Percentiles rank a stretch among this genome's conserved stretches.
These are phyloP conservation scores for Teleogryllus oceanicus DNA, from an alignment of 2,888 invertebrate genomes.

Conservation along the genomic window DNA sequence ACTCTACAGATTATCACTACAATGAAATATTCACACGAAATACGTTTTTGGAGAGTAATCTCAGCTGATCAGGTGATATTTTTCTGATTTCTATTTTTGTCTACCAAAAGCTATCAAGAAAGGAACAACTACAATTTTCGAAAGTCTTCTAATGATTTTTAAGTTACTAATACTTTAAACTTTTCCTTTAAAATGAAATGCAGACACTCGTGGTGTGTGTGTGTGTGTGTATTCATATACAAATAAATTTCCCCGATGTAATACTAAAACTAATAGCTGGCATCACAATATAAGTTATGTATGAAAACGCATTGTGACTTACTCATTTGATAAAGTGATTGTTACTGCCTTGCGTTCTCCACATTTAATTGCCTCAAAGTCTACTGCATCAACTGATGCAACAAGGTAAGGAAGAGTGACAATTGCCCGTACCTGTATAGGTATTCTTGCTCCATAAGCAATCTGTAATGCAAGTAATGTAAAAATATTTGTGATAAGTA, in stretches of 20 bases:
- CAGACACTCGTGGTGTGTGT: too few relatives aligned
- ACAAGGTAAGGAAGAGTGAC: constrained; percentile 58
- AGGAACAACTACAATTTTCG: too few relatives aligned
- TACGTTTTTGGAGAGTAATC: not conserved
- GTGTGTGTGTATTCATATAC: too few relatives aligned
- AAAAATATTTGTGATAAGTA: not conserved
- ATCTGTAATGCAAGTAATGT: constrained; percentile 46
- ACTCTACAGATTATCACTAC: too few relatives aligned
- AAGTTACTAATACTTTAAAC: not conserved
- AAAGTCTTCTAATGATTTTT: too few relatives aligned
- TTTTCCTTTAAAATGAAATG: not conserved
- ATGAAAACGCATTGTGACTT: not conserved
- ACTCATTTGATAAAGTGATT: constrained; percentile 54
- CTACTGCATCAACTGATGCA: constrained; percentile 49
- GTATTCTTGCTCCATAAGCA: constrained; percentile 57
- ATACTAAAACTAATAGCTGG: too few relatives aligned
- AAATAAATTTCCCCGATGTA: too few relatives aligned
- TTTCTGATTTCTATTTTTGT: too few relatives aligned
- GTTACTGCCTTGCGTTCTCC: constrained; percentile 57
- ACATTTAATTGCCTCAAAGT: constrained; percentile 58
- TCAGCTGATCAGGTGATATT: too few relatives aligned
- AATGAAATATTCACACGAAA: not conserved
- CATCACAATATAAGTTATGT: too few relatives aligned
- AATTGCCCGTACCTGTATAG: constrained; percentile 55
- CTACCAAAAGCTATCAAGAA: too few relatives aligned